Percentiles rank a stretch among this genome's conserved stretches.
Conservation (phyloP, 2,113 vertebrate species). For the Haplotaxodon microlepis region DNA sequence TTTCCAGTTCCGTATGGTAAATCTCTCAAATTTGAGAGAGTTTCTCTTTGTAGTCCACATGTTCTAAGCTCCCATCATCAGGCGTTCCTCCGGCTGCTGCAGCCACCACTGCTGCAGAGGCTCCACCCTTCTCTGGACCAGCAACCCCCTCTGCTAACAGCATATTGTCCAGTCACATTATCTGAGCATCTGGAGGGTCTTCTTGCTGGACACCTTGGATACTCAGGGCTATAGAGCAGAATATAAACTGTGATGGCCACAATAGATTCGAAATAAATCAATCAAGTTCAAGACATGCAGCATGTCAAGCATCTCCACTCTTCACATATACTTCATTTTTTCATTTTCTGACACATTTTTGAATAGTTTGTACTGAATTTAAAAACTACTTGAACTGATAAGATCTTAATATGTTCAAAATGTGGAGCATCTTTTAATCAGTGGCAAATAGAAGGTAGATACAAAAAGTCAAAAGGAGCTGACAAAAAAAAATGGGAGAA, state of each 20-base stretch:
- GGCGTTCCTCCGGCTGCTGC: constrained; percentile 64
- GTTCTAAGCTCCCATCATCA: constrained; percentile 67
- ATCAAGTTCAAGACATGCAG: neutral
- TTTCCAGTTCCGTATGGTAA: constrained; percentile 75
- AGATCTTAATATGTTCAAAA: neutral
- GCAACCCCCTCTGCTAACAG: constrained; percentile 74
- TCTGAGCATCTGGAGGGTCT: constrained; percentile 64
- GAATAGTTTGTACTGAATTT: neutral
- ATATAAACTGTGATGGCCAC: neutral
- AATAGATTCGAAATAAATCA: neutral
- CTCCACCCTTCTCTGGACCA: constrained; percentile 66
- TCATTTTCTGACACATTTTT: neutral
- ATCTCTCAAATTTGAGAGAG: constrained; percentile 73
- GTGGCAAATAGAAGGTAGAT: neutral
- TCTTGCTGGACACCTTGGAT: constrained; percentile 64
- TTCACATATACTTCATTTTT: neutral
- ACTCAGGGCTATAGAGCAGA: constrained; percentile 53
- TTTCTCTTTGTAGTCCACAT: constrained; percentile 76
- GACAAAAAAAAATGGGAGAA: neutral
- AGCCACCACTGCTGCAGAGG: constrained; percentile 57
- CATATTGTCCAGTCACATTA: constrained; percentile 74
- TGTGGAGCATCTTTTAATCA: neutral
- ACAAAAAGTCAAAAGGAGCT: neutral
- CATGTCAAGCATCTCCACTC: neutral
- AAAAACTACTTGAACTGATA: neutral